Percentiles rank a stretch among this genome's conserved stretches.
phyloP scores from a whole-genome alignment of 2,797 vertebrate genomes.

The Myripristis murdjan region DNA sequence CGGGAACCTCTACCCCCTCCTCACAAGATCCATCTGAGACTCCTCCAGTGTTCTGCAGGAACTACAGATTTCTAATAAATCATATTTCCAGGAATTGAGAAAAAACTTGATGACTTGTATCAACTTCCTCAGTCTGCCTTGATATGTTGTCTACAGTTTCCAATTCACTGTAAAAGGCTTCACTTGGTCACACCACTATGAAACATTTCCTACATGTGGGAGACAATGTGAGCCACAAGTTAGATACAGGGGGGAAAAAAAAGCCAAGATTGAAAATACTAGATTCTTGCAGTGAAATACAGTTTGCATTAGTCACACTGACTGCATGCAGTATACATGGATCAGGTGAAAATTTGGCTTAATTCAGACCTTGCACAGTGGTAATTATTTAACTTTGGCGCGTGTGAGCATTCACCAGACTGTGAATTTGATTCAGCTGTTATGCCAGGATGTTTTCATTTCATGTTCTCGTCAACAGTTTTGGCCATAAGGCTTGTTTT shows the following conservation, averaged over 20 bases:
- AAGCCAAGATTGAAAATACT: too few species aligned
- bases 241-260: too few species aligned
- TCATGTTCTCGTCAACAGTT: constrained; percentile 42
- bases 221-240: too few species aligned
- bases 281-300: too few species aligned
- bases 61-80: neutral
- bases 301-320: too few species aligned
- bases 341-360: too few species aligned
- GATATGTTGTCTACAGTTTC: too few species aligned
- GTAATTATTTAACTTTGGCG: constrained; percentile 5
- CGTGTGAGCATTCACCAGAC: constrained; percentile 17
- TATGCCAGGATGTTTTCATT: constrained; percentile 35
- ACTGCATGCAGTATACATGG: neutral
- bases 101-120: too few species aligned
- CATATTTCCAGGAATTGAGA: neutral
- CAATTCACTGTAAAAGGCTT: too few species aligned
- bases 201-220: too few species aligned
- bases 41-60: neutral
- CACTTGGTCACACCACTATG: too few species aligned
- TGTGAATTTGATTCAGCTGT: constrained; percentile 23
- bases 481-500: constrained; percentile 48
- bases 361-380: neutral
- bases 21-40: neutral
- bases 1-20: neutral
- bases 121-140: too few species aligned